These are phyloP conservation scores for Buphagus erythrorhynchus DNA, from an alignment of 2,797 vertebrate species.

Conservation along the genomic window DNA sequence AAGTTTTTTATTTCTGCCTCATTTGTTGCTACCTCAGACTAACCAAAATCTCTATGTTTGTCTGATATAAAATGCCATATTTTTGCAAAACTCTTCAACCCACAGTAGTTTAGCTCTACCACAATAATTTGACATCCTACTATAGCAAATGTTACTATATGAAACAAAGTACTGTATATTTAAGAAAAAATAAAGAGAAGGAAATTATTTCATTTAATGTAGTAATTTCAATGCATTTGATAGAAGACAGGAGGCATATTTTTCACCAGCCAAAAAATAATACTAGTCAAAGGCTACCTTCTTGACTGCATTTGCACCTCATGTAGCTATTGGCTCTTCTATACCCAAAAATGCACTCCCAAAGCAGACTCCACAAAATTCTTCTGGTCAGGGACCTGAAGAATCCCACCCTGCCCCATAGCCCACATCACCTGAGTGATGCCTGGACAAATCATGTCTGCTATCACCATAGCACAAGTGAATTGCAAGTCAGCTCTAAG, in stretches of 20 bases:
- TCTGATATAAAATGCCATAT: not conserved
- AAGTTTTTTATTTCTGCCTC: slow-evolving; percentile 43
- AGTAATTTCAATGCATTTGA: not conserved
- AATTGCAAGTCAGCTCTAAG: not conserved
- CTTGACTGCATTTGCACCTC: not conserved
- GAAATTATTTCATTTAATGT: slow-evolving; percentile 15
- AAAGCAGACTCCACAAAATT: not conserved
- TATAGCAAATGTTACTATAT: not conserved
- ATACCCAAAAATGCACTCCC: not conserved
- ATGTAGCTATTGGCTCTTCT: not conserved
- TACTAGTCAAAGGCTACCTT: not conserved
- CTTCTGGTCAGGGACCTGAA: not conserved
- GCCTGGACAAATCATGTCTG: not conserved
- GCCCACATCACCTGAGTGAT: not conserved
- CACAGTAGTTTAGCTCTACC: slow-evolving; percentile 27
- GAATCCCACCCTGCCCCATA: not conserved
- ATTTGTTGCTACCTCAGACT: slow-evolving; percentile 52
- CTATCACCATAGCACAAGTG: not conserved
- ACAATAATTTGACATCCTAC: slow-evolving; percentile 7
- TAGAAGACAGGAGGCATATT: not conserved
- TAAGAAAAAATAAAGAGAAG: not conserved
- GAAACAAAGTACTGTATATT: not conserved
- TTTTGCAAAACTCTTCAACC: slow-evolving; percentile 43
- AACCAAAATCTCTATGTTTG: slow-evolving; percentile 47
- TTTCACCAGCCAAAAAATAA: not conserved